phyloP scores from a whole-genome alignment of 2,797 vertebrate genomes.

The Champsocephalus esox region DNA sequence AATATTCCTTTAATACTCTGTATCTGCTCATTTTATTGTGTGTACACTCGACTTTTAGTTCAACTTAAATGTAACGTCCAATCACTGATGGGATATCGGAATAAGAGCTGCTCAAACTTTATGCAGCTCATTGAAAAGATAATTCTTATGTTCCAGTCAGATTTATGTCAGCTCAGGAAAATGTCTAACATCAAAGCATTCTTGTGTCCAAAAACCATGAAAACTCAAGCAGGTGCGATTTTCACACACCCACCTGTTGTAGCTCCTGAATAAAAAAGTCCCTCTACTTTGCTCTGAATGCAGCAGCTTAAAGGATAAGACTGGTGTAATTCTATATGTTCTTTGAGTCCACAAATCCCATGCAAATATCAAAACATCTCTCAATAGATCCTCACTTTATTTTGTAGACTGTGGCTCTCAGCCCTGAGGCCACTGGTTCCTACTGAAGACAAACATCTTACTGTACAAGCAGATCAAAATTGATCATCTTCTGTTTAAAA shows the following conservation, averaged over 20 bases:
- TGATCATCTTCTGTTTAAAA: not conserved
- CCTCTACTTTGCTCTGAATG: not conserved
- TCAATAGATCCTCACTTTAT: not conserved
- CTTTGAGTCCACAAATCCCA: not conserved
- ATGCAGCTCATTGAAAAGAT: constrained; percentile 24
- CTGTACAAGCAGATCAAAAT: not conserved
- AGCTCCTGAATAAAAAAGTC: not conserved
- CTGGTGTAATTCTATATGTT: no score
- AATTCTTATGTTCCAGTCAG: constrained; percentile 26
- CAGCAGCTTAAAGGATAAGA: not conserved
- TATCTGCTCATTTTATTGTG: not conserved
- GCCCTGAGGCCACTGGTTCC: not conserved
- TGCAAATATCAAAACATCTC: not conserved
- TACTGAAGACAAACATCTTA: not conserved
- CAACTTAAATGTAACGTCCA: not conserved
- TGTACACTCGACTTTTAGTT: not conserved
- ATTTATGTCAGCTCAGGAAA: constrained; percentile 29
- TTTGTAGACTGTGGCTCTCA: not conserved
- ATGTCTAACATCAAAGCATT: constrained; percentile 51
- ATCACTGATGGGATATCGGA: not conserved
- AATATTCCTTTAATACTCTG: no score
- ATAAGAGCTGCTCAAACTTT: not conserved
- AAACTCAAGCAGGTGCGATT: not conserved
- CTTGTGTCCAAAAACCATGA: constrained; percentile 5
- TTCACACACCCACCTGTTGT: not conserved